Evolutionary conservation across 2,113 vertebrate species (phyloP).

Genomic region (Planiliza haematocheilus): DNA sequence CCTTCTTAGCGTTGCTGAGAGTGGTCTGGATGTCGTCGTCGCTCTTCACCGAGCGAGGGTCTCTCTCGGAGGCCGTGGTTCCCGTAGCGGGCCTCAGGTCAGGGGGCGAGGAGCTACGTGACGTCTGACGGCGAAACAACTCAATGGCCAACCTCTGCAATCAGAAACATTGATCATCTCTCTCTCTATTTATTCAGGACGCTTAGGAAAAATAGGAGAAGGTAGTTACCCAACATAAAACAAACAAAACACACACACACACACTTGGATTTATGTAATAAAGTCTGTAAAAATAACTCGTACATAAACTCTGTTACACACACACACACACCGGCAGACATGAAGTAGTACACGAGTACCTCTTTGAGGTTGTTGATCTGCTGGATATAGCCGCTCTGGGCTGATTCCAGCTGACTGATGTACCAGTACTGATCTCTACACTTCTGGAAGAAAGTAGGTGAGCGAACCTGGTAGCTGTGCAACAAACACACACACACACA

Average conservation of each 20-base stretch:
- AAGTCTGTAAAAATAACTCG: not conserved
- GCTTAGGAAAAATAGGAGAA: too few species aligned
- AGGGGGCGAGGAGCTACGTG: conserved; percentile 92
- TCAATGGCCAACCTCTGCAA: conserved; percentile 94
- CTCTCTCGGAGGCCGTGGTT: conserved; percentile 83
- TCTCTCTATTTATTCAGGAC: too few species aligned
- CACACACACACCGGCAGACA: not conserved
- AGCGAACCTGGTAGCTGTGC: conserved; percentile 95
- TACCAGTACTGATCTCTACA: conserved; percentile 99
- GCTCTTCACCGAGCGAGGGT: conserved; percentile 83
- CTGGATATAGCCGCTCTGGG: conserved; percentile 94
- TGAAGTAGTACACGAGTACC: conserved; percentile 80
- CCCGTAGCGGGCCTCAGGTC: conserved; percentile 87
- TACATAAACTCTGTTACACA: not conserved
- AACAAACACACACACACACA: not conserved
- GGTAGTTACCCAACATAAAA: not conserved
- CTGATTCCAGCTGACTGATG: conserved; percentile 95
- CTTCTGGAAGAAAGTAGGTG: conserved; percentile 98
- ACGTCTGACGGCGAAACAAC: conserved; percentile 92
- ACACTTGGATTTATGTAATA: too few species aligned
- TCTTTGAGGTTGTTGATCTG: conserved; percentile 99
- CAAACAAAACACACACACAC: not conserved
- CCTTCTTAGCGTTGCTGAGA: conserved; percentile 82
- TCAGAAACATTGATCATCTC: conserved; percentile 24
- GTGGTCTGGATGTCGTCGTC: conserved; percentile 72